Conservation (phyloP, 2,797 vertebrate species). For the Ctenopoma kingsleyae region DNA sequence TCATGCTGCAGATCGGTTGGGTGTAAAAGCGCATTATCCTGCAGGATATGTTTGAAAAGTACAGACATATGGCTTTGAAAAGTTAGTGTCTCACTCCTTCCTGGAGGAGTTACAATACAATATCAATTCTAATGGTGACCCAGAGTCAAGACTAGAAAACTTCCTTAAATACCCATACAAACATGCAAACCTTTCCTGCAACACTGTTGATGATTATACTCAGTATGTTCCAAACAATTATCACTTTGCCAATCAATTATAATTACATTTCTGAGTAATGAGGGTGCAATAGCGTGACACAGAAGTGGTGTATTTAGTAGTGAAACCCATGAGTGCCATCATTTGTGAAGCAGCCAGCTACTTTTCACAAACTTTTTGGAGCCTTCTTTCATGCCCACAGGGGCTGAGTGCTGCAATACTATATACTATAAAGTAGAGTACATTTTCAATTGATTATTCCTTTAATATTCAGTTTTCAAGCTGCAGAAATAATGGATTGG, state of each 20-base stretch:
- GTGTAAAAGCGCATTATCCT: constrained; percentile 21
- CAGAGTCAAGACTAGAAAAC: constrained; percentile 28
- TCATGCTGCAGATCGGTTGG: constrained; percentile 1
- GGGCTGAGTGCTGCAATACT: constrained; percentile 10
- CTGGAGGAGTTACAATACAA: constrained; percentile 1
- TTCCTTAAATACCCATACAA: constrained; percentile 14
- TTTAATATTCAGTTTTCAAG: constrained; percentile 30
- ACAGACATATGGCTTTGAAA: constrained; percentile 6
- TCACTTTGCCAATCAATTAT: constrained; percentile 25
- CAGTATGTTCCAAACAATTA: constrained; percentile 27
- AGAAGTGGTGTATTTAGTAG: constrained; percentile 23
- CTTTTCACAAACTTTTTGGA: constrained; percentile 22
- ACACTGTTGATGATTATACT: constrained; percentile 22
- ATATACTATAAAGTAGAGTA: background rate
- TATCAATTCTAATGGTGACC: constrained; percentile 14
- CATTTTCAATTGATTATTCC: constrained; percentile 34
- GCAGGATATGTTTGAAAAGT: constrained; percentile 22
- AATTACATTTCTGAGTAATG: constrained; percentile 17
- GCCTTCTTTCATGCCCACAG: constrained; percentile 27
- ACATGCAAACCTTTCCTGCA: constrained; percentile 27
- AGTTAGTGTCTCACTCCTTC: constrained; percentile 11
- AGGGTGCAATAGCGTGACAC: constrained; percentile 16
- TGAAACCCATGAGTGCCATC: constrained; percentile 14
- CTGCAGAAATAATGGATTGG: constrained; percentile 17
- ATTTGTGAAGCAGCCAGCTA: constrained; percentile 8